Conservation (phyloP, 2,888 invertebrate species). For the Tetragonula carbonaria region DNA sequence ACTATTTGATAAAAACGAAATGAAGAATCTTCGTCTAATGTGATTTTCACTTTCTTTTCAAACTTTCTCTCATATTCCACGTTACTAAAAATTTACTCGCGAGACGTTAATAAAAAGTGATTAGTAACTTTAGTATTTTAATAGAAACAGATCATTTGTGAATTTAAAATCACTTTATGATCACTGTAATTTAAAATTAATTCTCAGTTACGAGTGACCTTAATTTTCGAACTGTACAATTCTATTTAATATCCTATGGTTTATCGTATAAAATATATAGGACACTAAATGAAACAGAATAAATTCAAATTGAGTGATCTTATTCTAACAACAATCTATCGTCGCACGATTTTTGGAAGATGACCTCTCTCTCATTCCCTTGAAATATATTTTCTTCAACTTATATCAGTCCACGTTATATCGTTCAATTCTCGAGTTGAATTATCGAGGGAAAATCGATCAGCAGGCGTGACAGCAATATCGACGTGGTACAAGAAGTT, state of each 20-base stretch:
- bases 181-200: too few species aligned
- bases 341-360: not conserved
- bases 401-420: not conserved
- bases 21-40: not conserved
- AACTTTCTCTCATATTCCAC: not conserved
- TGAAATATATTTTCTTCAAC: not conserved
- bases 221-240: too few species aligned
- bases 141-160: not conserved
- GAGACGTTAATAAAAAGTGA: not conserved
- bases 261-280: too few species aligned
- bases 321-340: too few species aligned
- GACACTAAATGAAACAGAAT: too few species aligned
- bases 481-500: constrained; percentile 5
- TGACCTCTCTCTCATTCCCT: not conserved
- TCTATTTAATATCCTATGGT: too few species aligned
- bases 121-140: constrained; percentile 27
- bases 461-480: constrained; percentile 20
- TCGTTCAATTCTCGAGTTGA: not conserved
- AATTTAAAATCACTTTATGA: too few species aligned
- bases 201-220: too few species aligned
- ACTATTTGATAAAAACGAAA: not conserved
- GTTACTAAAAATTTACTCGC: constrained; percentile 15
- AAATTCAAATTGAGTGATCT: too few species aligned
- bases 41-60: too few species aligned
- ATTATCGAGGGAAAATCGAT: constrained; percentile 22